These are phyloP conservation scores for Babylonia areolata DNA, from an alignment of 1,140 invertebrate species.

Conservation along the genomic window DNA sequence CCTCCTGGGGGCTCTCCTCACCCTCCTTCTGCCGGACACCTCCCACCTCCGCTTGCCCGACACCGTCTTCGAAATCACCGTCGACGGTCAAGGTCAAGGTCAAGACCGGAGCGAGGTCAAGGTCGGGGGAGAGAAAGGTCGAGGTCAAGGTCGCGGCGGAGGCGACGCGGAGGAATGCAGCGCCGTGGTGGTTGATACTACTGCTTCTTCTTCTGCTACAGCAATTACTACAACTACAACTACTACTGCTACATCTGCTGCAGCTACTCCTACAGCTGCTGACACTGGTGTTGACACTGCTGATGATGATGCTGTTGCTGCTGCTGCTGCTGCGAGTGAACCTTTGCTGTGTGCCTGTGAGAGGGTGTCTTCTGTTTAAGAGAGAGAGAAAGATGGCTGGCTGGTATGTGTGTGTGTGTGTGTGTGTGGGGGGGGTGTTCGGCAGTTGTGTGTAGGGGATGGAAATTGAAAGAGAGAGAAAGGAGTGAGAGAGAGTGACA, in stretches of 20 bases:
- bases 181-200: too few species aligned
- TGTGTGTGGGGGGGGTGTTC: neutral
- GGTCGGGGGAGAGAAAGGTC: neutral
- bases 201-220: too few species aligned
- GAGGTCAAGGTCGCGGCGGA: too few species aligned
- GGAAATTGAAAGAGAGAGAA: neutral
- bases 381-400: neutral
- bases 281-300: neutral
- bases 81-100: neutral
- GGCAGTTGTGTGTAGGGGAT: neutral
- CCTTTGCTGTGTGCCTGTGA: neutral
- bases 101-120: neutral
- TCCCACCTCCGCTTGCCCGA: neutral
- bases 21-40: constrained; percentile 12
- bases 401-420: neutral
- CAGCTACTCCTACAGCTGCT: too few species aligned
- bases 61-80: constrained; percentile 18
- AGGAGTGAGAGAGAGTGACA: too few species aligned
- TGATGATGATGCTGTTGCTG: neutral
- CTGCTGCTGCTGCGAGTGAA: neutral
- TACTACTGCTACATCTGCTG: too few species aligned
- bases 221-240: too few species aligned
- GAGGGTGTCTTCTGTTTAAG: neutral
- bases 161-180: too few species aligned
- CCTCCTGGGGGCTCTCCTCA: neutral